Base-by-base conservation (phyloP, 2,797 vertebrate species). In the Urophycis tenuis region DNA sequence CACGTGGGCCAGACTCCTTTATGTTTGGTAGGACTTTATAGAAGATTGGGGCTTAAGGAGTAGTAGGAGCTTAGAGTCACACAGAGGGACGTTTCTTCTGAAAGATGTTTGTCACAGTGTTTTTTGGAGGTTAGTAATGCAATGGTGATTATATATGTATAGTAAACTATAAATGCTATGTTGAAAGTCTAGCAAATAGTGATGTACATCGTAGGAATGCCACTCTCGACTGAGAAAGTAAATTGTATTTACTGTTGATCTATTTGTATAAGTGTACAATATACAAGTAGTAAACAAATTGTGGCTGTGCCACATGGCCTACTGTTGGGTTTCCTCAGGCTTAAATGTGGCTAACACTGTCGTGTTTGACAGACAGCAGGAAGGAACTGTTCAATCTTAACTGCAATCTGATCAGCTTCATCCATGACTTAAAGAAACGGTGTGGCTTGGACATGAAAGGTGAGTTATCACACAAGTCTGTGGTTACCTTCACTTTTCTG, bases 321-420 rank as follows among this genome's bases (percentile, higher is more conserved):
- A 71, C 11, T 31, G 69, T 71, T 36, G 4, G 4, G 10, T 36
- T 4, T 4, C 35, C 35, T 36, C 39, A 8, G 39, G 39, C 6
- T 60, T 8, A 60, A 25, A 60, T 19, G 2, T 60, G n/a, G n/a
- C 8, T 1, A 60, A 25, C 7, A n/a, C 49, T 53, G 19, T 53
- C 25, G 22, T 71, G 77, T 30, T 80, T 81, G 33, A 73, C 84
- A 93, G 92, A 93, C 2, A 75, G 71, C 83, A 87, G 74, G 82
- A 85, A 79, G 77, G 89, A 91, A 77, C 79, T 93, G 75, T 83
- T 92, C 12, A 94, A 92, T 84, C 83, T 91, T 67, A 91, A 92
- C 83, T 93, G 92, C 80, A 90, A 85, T 53, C 82, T 92, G 80
- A 85, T 92, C 12, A 84, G 92, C 87, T 92, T 93, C 75, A 84